Conservation (phyloP, 1,140 invertebrate genomes). For the Cataglyphis hispanica region DNA sequence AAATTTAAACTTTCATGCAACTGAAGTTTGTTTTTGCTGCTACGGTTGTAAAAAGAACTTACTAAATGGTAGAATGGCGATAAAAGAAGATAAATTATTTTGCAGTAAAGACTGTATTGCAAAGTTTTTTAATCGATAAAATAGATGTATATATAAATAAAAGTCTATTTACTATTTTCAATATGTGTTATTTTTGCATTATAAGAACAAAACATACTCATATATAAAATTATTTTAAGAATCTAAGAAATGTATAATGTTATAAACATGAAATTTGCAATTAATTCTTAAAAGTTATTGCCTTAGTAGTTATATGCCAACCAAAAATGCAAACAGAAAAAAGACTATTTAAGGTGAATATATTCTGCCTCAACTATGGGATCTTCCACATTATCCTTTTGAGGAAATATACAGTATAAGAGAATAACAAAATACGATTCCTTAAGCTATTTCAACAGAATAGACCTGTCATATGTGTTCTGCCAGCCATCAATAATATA, state of each 20-base stretch:
- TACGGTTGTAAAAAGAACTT: conserved; percentile 91
- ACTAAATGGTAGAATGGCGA: conserved; percentile 89
- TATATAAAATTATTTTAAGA: not conserved
- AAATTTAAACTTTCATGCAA: conserved; percentile 92
- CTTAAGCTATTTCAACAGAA: too few relatives aligned
- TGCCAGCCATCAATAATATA: too few relatives aligned
- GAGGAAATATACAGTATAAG: too few relatives aligned
- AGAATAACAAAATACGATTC: too few relatives aligned
- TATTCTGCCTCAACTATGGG: too few relatives aligned
- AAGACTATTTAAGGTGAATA: too few relatives aligned
- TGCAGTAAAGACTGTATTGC: conserved; percentile 88
- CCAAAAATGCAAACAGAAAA: too few relatives aligned
- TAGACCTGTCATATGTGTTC: too few relatives aligned
- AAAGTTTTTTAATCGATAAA: conserved; percentile 68
- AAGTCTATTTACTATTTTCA: conserved; percentile 6
- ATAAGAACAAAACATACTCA: not conserved
- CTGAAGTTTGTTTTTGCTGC: conserved; percentile 92
- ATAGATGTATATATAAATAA: conserved; percentile 8
- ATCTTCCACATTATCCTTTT: too few relatives aligned
- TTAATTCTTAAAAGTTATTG: not conserved
- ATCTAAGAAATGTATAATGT: conserved; percentile 12
- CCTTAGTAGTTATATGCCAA: too few relatives aligned
- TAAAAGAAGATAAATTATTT: conserved; percentile 90
- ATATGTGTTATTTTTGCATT: conserved; percentile 7
- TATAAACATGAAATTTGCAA: not conserved